Evolutionary conservation across 92 coral and sea anemone species (phyloP), one percentile per base, ranked within the genome.

Genomic region (Pocillopora grandis): DNA sequence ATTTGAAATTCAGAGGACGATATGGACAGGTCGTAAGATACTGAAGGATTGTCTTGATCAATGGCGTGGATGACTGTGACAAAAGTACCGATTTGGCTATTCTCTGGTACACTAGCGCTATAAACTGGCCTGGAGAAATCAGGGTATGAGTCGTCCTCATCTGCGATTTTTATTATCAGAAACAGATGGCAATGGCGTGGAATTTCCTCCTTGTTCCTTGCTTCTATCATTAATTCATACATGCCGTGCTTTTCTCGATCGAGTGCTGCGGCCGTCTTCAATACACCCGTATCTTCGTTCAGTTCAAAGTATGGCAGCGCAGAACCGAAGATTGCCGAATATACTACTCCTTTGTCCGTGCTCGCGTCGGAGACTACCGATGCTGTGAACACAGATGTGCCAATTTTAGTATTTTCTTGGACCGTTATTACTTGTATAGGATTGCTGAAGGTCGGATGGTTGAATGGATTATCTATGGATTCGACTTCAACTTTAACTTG

Each of bases 1-100:
- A 91, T 76, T 78, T 85, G 67, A 67, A 91, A 88, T 17, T 86
- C 87, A 8, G 52, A 74, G n/a, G 73, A 80, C 66, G 66, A 82
- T 33, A 68, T 75, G 64, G 58, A 60, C 17, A 71, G 48, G 20
- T 61, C 37, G 83, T 91, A 87, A 6, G 78, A 36, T n/a, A 87
- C 66, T 23, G 75, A 64, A 5, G 78, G 84, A 19, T 85, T 72
- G 58, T 94, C 98, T 63, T 76, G 62, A 77, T 94, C 98, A 42
- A 89, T 84, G 13, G 98, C 98, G 42, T 87, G 88, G 35, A 94
- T 80, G 10, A 79, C 84, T 12, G 89, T 88, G 78, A 91, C 98
- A 92, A 94, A 94, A 13, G 95, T 85, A 71, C 73, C 89, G 66
- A 78, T 87, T 13, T 95, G 93, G 76, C 93, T 89, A 52, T 93